These are phyloP conservation scores for Cheilosia urbana DNA, from an alignment of 2,888 invertebrate genomes.

Conservation along the genomic window DNA sequence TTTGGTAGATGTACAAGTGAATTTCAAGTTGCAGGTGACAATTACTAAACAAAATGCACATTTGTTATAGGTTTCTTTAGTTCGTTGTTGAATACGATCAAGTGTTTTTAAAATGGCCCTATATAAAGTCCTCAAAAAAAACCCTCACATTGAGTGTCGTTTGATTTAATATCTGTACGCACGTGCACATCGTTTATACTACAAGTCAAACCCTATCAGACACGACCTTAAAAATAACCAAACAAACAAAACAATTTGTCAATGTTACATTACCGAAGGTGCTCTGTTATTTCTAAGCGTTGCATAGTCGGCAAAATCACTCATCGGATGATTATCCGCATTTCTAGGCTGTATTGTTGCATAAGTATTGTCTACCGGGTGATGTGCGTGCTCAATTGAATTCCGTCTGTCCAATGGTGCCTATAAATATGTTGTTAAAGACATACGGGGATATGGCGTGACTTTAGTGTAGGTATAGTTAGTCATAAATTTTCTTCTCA, in stretches of 20 bases:
- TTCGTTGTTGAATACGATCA: too few species aligned
- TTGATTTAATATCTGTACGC: too few species aligned
- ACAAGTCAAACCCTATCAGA: background rate
- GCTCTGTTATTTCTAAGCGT: conserved; percentile 83
- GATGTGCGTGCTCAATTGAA: conserved; percentile 82
- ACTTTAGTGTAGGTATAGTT: conserved; percentile 35
- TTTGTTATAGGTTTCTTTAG: too few species aligned
- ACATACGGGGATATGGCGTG: conserved; percentile 39
- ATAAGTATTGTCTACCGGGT: conserved; percentile 83
- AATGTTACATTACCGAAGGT: conserved; percentile 81
- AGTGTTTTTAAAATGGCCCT: too few species aligned
- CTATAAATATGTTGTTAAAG: conserved; percentile 73
- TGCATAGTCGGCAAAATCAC: conserved; percentile 83
- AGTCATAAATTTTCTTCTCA: conserved; percentile 26
- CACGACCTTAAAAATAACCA: conserved; percentile 9
- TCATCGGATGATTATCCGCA: conserved; percentile 80
- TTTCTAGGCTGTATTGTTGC: conserved; percentile 84
- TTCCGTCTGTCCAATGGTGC: conserved; percentile 81
- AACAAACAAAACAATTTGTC: conserved; percentile 15
- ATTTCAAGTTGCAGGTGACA: too few species aligned
- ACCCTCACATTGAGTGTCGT: too few species aligned
- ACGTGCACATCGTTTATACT: too few species aligned
- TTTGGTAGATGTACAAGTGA: too few species aligned
- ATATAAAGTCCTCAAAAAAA: too few species aligned
- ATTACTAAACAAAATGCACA: too few species aligned